phyloP scores from a whole-genome alignment of 30 jellyfish, hydroid and myxozoan genomes.

The Mastigias papua region DNA sequence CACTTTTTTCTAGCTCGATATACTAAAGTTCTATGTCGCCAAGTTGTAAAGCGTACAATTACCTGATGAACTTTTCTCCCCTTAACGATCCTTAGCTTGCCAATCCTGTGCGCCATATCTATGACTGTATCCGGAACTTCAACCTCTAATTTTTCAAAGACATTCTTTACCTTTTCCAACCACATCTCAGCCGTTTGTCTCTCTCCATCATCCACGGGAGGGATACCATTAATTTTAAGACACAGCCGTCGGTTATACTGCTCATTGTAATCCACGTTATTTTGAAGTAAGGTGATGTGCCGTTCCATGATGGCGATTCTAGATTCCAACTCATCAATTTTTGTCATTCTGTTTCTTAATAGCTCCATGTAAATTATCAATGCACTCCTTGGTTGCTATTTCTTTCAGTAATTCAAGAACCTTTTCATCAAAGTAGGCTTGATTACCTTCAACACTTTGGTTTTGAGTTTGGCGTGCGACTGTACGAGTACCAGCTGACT shows the following conservation, averaged over 20 bases:
- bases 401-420: too few species aligned
- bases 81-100: neutral
- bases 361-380: too few species aligned
- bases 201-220: neutral
- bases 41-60: neutral
- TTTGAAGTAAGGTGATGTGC: neutral
- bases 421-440: too few species aligned
- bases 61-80: neutral
- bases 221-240: neutral
- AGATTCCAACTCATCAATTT: too few species aligned
- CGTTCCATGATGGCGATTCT: too few species aligned
- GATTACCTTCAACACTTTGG: too few species aligned
- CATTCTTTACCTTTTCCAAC: neutral
- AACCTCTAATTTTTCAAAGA: neutral
- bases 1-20: neutral
- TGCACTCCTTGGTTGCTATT: too few species aligned
- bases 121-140: neutral
- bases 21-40: neutral
- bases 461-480: too few species aligned
- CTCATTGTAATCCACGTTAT: neutral
- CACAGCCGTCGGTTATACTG: neutral
- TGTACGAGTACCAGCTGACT: too few species aligned
- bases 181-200: too few species aligned
- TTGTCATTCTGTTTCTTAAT: too few species aligned
- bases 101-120: neutral